Conservation (phyloP, 2,888 invertebrate genomes). For the Drosophila anomalata region DNA sequence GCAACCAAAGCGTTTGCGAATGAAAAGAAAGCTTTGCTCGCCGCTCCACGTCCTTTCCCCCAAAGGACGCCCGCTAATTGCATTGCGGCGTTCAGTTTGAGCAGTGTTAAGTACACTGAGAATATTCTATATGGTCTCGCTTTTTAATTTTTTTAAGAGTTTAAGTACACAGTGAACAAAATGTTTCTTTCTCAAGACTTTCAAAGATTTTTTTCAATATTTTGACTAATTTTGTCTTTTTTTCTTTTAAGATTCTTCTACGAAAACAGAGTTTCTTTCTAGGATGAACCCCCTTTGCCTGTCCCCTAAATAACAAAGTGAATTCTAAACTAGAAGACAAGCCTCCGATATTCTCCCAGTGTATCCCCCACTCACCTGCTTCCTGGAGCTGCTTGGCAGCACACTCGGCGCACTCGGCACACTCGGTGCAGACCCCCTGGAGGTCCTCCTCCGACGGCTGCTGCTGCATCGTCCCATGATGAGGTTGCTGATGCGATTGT, state of each 20-base stretch:
- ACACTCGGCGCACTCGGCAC: slow-evolving; percentile 84
- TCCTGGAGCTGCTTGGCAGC: slow-evolving; percentile 83
- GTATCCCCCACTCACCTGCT: slow-evolving; percentile 74
- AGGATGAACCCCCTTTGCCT: no score
- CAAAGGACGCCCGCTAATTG: slow-evolving; percentile 53
- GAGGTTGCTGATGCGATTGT: slow-evolving; percentile 40
- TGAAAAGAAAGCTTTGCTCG: slow-evolving; percentile 24
- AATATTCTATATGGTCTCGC: no score
- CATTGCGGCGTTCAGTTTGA: slow-evolving; percentile 25
- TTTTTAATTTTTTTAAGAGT: no score
- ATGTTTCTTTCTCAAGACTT: no score
- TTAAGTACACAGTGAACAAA: no score
- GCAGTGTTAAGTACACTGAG: not conserved
- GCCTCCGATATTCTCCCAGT: not conserved
- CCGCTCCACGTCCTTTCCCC: not conserved
- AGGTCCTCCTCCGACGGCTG: slow-evolving; percentile 76
- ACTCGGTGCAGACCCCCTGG: slow-evolving; percentile 83
- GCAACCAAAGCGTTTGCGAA: slow-evolving; percentile 56
- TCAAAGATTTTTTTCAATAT: no score
- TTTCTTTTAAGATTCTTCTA: no score
- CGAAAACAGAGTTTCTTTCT: no score
- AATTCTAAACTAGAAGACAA: no score
- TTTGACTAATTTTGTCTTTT: no score
- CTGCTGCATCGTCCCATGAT: slow-evolving; percentile 40
- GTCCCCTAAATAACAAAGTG: no score